These are phyloP conservation scores for Cinara cedri DNA, from an alignment of 2,888 invertebrate genomes.

Conservation along the genomic window DNA sequence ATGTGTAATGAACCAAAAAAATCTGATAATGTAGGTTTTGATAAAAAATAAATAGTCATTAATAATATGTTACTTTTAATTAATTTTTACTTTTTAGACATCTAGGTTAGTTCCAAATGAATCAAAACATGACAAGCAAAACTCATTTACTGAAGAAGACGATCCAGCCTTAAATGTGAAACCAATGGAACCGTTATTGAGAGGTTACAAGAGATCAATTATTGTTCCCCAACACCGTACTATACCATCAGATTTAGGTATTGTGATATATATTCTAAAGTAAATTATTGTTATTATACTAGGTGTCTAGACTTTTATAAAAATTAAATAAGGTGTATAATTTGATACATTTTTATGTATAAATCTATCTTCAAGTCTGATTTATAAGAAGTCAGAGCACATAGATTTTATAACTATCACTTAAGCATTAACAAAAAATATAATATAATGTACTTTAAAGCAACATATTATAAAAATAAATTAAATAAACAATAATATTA, in stretches of 20 bases:
- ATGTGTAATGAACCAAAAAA: slow-evolving; percentile 30
- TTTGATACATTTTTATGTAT: neutral
- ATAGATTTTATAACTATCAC: no score
- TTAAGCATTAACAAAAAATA: no score
- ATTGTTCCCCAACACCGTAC: slow-evolving; percentile 59
- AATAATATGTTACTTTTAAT: neutral
- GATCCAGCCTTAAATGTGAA: slow-evolving; percentile 77
- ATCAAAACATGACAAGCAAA: slow-evolving; percentile 61
- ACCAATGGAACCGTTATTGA: slow-evolving; percentile 88
- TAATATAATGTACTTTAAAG: no score
- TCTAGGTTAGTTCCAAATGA: slow-evolving; percentile 33
- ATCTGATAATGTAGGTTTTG: slow-evolving; percentile 30
- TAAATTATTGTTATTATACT: no score
- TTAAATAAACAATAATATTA: no score
- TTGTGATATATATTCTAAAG: neutral
- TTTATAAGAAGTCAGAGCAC: no score
- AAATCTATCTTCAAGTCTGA: neutral
- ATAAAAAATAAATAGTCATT: neutral
- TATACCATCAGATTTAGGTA: slow-evolving; percentile 54
- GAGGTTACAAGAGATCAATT: slow-evolving; percentile 71
- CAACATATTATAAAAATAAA: neutral
- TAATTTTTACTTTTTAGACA: slow-evolving; percentile 1
- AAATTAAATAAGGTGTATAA: neutral
- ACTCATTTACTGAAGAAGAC: slow-evolving; percentile 69
- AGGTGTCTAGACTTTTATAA: neutral